Conservation (phyloP, 2,797 vertebrate genomes). For the Phoxinus dragarum region DNA sequence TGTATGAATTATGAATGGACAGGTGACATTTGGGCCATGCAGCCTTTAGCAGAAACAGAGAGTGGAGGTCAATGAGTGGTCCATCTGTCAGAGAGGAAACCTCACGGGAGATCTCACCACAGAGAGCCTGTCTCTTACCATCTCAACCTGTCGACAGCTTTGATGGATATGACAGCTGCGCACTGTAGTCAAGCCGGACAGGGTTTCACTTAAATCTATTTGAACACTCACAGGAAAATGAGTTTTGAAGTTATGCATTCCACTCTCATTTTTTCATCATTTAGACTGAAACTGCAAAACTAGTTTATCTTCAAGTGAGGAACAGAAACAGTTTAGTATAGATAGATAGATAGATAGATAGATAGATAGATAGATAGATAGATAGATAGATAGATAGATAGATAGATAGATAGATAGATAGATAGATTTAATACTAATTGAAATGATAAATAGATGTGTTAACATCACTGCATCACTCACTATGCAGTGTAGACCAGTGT, state of each 20-base stretch:
- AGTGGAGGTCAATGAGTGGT: slow-evolving; percentile 34
- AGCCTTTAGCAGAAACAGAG: slow-evolving; percentile 34
- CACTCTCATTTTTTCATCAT: slow-evolving; percentile 5
- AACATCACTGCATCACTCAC: neutral
- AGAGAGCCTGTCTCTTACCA: slow-evolving; percentile 35
- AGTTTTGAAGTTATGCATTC: slow-evolving; percentile 26
- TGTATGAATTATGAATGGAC: slow-evolving; percentile 46
- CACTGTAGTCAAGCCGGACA: slow-evolving; percentile 12
- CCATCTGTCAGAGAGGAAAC: slow-evolving; percentile 30
- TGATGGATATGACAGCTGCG: slow-evolving; percentile 38
- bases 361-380: too few relatives aligned
- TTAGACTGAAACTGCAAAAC: slow-evolving; percentile 5
- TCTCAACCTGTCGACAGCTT: slow-evolving; percentile 38
- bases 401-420: too few relatives aligned
- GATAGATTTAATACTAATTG: too few relatives aligned
- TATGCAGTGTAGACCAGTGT: neutral
- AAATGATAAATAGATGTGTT: too few relatives aligned
- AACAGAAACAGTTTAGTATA: neutral
- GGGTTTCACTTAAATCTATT: slow-evolving; percentile 25
- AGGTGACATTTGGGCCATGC: slow-evolving; percentile 38
- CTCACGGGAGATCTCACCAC: slow-evolving; percentile 27
- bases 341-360: too few relatives aligned
- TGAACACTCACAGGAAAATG: slow-evolving; percentile 18
- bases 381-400: too few relatives aligned
- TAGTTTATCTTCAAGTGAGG: neutral